Conservation (phyloP, 2,888 invertebrate species). For the Microplitis deprimator region DNA sequence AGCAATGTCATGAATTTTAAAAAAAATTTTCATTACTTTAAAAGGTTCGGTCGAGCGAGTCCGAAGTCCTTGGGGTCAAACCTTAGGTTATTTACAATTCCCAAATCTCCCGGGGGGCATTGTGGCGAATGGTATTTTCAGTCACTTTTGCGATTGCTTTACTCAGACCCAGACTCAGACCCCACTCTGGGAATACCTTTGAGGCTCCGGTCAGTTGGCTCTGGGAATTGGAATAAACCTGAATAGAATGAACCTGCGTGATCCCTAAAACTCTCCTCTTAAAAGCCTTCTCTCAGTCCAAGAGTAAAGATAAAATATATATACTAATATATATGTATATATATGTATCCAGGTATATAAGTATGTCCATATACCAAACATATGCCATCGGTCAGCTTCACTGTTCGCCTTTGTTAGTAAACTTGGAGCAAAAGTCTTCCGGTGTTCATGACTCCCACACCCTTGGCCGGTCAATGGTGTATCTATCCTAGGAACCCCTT, state of each 20-base stretch:
- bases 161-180: constrained; percentile 8
- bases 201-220: constrained; percentile 15
- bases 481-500: too few species aligned
- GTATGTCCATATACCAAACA: not conserved
- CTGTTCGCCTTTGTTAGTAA: not conserved
- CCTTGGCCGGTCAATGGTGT: constrained; percentile 31
- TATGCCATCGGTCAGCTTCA: not conserved
- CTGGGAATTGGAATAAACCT: constrained; percentile 26
- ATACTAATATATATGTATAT: not conserved
- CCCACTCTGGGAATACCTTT: constrained; percentile 36
- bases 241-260: not conserved
- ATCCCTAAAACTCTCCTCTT: too few species aligned
- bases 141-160: constrained; percentile 39
- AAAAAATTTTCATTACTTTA: constrained; percentile 29
- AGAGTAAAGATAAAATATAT: constrained; percentile 25
- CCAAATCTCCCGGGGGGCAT: constrained; percentile 32
- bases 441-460: constrained; percentile 50
- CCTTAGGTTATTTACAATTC: constrained; percentile 33
- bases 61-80: not conserved
- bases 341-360: not conserved
- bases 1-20: not conserved
- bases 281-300: not conserved
- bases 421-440: constrained; percentile 34
- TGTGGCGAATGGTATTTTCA: constrained; percentile 25
- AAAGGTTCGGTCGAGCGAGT: not conserved